Conservation (phyloP, 2,113 vertebrate genomes). For the Benitochromis conjunctus region DNA sequence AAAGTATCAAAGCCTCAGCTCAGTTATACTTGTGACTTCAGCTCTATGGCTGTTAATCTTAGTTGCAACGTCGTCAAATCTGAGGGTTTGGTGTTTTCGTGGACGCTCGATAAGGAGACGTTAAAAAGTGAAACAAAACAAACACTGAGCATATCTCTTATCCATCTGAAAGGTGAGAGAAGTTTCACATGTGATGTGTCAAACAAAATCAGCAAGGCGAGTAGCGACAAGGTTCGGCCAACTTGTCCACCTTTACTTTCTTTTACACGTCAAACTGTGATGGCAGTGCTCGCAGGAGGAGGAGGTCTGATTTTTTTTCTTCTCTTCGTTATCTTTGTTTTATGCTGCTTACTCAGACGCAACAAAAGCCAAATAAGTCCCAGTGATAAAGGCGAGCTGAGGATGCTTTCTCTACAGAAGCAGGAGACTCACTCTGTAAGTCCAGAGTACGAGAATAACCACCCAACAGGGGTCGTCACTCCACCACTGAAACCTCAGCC, state of each 20-base stretch:
- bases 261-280: not conserved
- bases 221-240: constrained; percentile 20
- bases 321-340: not conserved
- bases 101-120: constrained; percentile 19
- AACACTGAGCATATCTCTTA: constrained; percentile 33
- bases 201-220: constrained; percentile 41
- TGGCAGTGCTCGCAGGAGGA: constrained; percentile 13
- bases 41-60: constrained; percentile 6
- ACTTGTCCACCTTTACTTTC: constrained; percentile 20
- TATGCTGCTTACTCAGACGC: not conserved
- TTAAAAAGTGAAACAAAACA: constrained; percentile 17
- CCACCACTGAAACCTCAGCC: not conserved
- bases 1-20: constrained; percentile 48
- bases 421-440: not conserved
- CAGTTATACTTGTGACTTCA: constrained; percentile 31
- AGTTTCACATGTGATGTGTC: constrained; percentile 27
- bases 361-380: not conserved
- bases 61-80: constrained; percentile 11
- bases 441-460: constrained; percentile 39
- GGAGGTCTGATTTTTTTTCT: constrained; percentile 35
- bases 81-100: constrained; percentile 31
- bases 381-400: not conserved
- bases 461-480: not conserved
- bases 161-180: not conserved
- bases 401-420: constrained; percentile 10